Conservation (phyloP, 2,113 vertebrate species). For the Charadrius vociferus region DNA sequence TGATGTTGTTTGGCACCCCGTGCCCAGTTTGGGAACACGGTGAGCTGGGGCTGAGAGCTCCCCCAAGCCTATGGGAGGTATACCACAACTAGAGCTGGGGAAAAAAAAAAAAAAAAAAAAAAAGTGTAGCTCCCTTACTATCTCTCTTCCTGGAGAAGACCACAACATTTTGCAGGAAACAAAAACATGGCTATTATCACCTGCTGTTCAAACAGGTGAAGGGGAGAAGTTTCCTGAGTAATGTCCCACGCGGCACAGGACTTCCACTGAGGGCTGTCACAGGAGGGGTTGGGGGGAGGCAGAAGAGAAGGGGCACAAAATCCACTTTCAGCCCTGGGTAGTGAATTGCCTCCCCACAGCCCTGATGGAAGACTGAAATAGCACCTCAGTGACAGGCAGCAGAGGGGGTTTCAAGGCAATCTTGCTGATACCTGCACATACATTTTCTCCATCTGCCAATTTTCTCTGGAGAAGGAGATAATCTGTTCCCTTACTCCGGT, state of each 20-base stretch:
- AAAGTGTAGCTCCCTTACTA: background rate
- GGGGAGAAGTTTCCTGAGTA: background rate
- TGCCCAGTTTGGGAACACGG: background rate
- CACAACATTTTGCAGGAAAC: background rate
- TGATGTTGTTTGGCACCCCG: background rate
- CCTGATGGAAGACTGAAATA: background rate
- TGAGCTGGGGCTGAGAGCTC: background rate
- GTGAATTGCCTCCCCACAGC: background rate
- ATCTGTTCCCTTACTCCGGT: background rate
- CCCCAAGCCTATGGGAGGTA: background rate
- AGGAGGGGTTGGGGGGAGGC: background rate
- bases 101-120: too few species aligned
- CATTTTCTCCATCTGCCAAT: slow-evolving; percentile 34
- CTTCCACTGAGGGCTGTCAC: background rate
- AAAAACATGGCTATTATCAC: background rate
- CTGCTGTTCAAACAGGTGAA: background rate
- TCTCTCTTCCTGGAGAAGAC: background rate
- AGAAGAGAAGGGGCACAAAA: background rate
- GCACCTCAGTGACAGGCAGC: background rate
- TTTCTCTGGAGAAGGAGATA: slow-evolving; percentile 26
- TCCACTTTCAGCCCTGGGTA: background rate
- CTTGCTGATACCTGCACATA: slow-evolving; percentile 17
- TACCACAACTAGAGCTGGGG: background rate
- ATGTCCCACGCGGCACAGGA: rapidly evolving
- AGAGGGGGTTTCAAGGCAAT: background rate